Conservation (phyloP, 2,888 invertebrate genomes). For the Drosophila longiperda region DNA sequence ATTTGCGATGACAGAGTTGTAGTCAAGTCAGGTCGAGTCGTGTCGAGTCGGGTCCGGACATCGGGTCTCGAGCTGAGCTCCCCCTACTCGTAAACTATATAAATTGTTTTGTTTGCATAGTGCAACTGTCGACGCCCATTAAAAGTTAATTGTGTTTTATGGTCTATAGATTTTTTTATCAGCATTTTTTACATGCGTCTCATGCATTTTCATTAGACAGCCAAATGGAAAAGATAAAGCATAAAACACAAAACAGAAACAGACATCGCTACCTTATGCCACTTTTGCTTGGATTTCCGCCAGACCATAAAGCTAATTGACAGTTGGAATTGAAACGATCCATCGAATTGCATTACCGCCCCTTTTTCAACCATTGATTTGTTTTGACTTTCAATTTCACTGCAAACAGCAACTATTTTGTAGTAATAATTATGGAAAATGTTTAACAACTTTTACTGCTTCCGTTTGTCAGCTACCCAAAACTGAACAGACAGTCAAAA, state of each 20-base stretch:
- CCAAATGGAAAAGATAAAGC: constrained; percentile 28
- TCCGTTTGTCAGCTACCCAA: constrained; percentile 44
- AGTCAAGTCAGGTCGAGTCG: neutral
- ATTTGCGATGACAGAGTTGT: constrained; percentile 18
- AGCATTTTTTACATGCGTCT: constrained; percentile 30
- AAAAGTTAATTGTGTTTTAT: constrained; percentile 73
- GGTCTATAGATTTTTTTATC: constrained; percentile 60
- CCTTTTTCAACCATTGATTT: constrained; percentile 32
- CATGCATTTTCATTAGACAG: constrained; percentile 58
- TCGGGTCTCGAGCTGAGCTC: neutral
- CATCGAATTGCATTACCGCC: constrained; percentile 29
- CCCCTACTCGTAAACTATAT: constrained; percentile 38
- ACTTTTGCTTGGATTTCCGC: constrained; percentile 54
- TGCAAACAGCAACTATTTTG: constrained; percentile 36
- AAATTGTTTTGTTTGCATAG: constrained; percentile 46
- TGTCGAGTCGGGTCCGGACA: neutral
- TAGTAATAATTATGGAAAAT: constrained; percentile 54
- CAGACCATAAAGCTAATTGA: constrained; percentile 40
- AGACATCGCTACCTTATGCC: constrained; percentile 61
- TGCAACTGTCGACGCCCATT: constrained; percentile 31
- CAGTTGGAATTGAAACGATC: constrained; percentile 29
- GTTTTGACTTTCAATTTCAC: constrained; percentile 70
- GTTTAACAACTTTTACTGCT: constrained; percentile 69
- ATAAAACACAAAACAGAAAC: constrained; percentile 17
- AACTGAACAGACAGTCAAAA: constrained; percentile 36